Conservation (phyloP, 2,888 invertebrate genomes). For the Meandrusa payeni region DNA sequence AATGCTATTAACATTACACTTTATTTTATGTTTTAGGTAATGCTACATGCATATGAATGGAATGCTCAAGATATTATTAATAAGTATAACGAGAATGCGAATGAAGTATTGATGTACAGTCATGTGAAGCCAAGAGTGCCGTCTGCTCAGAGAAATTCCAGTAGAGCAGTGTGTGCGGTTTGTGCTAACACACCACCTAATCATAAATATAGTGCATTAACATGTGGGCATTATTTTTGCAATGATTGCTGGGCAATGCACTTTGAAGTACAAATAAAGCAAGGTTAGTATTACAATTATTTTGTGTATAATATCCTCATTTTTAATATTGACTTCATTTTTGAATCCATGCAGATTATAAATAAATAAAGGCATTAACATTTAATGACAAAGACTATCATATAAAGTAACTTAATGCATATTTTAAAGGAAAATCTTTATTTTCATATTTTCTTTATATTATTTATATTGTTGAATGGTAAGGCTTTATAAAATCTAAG, state of each 20-base stretch:
- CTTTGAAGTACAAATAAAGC: slow-evolving; percentile 97
- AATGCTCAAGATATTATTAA: slow-evolving; percentile 89
- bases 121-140: slow-evolving; percentile 66
- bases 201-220: slow-evolving; percentile 88
- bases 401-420: too few species aligned
- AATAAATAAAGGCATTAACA: too few species aligned
- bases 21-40: slow-evolving; percentile 70
- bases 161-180: slow-evolving; percentile 85
- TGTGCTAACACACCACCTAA: slow-evolving; percentile 85
- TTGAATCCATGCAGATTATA: too few species aligned
- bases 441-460: too few species aligned
- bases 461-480: too few species aligned
- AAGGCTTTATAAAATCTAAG: too few species aligned
- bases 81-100: slow-evolving; percentile 90
- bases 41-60: slow-evolving; percentile 96
- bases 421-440: too few species aligned
- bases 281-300: too few species aligned
- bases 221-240: slow-evolving; percentile 97
- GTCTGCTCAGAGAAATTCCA: slow-evolving; percentile 48
- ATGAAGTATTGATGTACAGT: slow-evolving; percentile 79
- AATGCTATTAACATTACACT: neutral
- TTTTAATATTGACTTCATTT: too few species aligned
- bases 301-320: too few species aligned
- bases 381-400: too few species aligned
- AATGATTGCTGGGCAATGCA: slow-evolving; percentile 97